These are phyloP conservation scores for Hippocampus comes DNA, from an alignment of 2,113 vertebrate genomes.

Conservation along the genomic window DNA sequence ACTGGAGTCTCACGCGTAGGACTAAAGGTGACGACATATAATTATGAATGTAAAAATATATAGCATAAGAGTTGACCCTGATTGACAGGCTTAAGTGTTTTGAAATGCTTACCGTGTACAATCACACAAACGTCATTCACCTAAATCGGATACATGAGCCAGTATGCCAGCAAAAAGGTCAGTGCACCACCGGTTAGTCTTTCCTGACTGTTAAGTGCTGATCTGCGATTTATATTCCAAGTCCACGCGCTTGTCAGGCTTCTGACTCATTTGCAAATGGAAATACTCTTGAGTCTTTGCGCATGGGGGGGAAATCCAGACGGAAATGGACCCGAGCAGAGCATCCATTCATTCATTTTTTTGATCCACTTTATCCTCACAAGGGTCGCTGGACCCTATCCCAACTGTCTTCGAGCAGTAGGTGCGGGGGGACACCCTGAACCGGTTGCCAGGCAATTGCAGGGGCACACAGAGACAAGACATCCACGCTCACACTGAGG, in stretches of 20 bases:
- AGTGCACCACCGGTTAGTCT: too few relatives aligned
- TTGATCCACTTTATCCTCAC: too few relatives aligned
- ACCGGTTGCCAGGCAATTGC: too few relatives aligned
- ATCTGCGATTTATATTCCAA: neutral
- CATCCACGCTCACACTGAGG: too few relatives aligned
- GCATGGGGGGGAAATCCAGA: neutral
- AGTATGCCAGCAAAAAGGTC: too few relatives aligned
- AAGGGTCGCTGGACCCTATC: too few relatives aligned
- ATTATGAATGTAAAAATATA: neutral
- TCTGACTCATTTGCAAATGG: too few relatives aligned
- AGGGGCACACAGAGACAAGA: too few relatives aligned
- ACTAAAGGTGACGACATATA: neutral
- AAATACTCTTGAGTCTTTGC: neutral
- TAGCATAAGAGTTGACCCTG: neutral
- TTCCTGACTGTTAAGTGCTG: neutral
- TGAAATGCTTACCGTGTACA: neutral
- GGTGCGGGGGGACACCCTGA: too few relatives aligned
- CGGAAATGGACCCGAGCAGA: neutral
- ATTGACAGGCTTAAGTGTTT: neutral
- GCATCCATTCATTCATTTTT: neutral
- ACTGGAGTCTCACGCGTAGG: slow-evolving; percentile 8
- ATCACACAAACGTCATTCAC: too few relatives aligned
- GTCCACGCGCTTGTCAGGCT: neutral
- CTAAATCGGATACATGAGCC: too few relatives aligned
- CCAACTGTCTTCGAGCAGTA: too few relatives aligned